phyloP scores from a whole-genome alignment of 2,888 invertebrate genomes.

The Antheraea yamamai region DNA sequence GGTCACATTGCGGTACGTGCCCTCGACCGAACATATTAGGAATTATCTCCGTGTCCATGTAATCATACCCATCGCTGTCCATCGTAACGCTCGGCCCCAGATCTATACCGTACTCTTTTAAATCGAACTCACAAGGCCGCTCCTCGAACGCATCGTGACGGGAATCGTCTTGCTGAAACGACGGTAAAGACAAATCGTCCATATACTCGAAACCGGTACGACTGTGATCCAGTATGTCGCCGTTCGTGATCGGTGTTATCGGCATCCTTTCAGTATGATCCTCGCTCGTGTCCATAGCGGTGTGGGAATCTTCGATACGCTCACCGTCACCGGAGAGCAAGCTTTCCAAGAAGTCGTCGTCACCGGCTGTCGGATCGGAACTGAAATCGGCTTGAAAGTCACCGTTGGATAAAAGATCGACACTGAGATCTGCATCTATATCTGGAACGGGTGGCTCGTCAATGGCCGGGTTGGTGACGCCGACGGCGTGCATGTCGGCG shows the following conservation, averaged over 20 bases:
- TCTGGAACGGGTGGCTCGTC: conserved; percentile 46
- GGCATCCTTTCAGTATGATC: conserved; percentile 64
- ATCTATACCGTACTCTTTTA: conserved; percentile 85
- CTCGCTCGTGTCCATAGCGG: conserved; percentile 67
- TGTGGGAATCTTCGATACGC: conserved; percentile 49
- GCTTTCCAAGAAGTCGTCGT: conserved; percentile 70
- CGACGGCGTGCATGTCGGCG: conserved; percentile 59
- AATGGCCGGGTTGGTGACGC: conserved; percentile 42
- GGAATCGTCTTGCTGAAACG: conserved; percentile 68
- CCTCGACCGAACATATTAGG: conserved; percentile 76
- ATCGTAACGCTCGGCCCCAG: conserved; percentile 81
- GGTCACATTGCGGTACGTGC: conserved; percentile 84
- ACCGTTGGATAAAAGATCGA: conserved; percentile 55
- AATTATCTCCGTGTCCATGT: conserved; percentile 70
- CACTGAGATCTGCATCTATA: conserved; percentile 58
- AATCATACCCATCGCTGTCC: conserved; percentile 78
- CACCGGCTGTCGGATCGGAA: conserved; percentile 57
- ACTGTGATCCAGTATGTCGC: conserved; percentile 67
- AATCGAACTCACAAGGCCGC: conserved; percentile 73
- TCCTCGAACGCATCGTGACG: conserved; percentile 57
- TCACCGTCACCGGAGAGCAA: conserved; percentile 60
- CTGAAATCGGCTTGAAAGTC: conserved; percentile 66
- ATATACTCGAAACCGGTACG: conserved; percentile 72
- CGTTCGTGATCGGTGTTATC: conserved; percentile 67
- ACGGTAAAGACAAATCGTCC: conserved; percentile 71